phyloP scores from a whole-genome alignment of 2,113 vertebrate species.

The Rhizomys pruinosus region DNA sequence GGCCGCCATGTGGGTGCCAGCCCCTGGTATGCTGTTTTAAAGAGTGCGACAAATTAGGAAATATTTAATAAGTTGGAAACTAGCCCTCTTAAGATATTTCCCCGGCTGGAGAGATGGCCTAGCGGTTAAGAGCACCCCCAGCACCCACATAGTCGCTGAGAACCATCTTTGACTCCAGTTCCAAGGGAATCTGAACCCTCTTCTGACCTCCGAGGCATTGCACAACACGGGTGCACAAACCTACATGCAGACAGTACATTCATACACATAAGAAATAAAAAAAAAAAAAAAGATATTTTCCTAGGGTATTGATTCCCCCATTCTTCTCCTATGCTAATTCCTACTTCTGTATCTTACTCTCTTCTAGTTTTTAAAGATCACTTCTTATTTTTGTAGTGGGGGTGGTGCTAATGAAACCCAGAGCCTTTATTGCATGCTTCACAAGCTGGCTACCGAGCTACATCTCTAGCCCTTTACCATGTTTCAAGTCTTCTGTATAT shows the following conservation, averaged over 20 bases:
- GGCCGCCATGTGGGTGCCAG: no score
- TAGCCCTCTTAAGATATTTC: no score
- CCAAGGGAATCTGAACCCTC: no score
- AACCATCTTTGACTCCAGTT: no score
- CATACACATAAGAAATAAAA: no score
- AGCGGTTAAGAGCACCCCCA: no score
- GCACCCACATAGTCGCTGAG: no score
- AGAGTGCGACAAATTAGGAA: neutral
- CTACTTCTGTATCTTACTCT: neutral
- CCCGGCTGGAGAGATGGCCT: no score
- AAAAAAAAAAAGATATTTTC: neutral
- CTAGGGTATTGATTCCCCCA: neutral
- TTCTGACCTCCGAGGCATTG: no score
- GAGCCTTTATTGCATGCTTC: neutral
- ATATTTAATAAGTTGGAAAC: neutral
- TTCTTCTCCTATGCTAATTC: neutral
- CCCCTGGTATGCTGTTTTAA: neutral
- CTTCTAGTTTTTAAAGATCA: neutral
- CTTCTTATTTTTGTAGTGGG: neutral
- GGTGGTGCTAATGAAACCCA: neutral
- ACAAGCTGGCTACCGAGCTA: neutral
- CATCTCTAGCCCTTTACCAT: neutral
- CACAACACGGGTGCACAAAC: no score
- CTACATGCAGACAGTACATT: no score
- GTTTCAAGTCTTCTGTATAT: neutral